Percentiles rank a stretch among this genome's conserved stretches.
These are phyloP conservation scores for Radopholus similis DNA, from an alignment of 1,140 invertebrate genomes.

Conservation along the genomic window DNA sequence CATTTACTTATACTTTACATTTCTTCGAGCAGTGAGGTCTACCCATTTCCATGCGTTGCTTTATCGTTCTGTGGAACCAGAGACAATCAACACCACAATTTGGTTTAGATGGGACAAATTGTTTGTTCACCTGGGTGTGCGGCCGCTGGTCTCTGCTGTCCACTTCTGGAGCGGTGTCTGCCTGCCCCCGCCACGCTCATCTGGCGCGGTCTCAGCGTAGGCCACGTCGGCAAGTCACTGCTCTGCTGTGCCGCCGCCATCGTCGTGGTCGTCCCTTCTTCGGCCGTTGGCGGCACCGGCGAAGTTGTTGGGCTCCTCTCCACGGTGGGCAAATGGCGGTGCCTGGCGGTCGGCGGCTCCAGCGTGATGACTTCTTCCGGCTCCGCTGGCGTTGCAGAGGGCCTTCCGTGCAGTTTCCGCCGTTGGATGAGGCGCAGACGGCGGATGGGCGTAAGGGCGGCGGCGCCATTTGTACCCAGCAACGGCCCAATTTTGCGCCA, in stretches of 20 bases:
- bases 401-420: background rate
- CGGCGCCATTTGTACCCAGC: background rate
- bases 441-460: background rate
- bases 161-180: background rate
- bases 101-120: background rate
- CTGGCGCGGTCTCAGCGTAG: background rate
- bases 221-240: background rate
- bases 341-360: background rate
- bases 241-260: background rate
- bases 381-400: too few species aligned
- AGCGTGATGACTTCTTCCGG: too few species aligned
- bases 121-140: background rate
- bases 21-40: too few species aligned
- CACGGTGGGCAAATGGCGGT: background rate
- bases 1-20: too few species aligned
- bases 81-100: too few species aligned
- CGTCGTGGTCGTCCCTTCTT: conserved; percentile 2
- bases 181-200: background rate
- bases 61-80: too few species aligned
- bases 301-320: background rate
- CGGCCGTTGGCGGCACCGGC: background rate
- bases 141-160: background rate
- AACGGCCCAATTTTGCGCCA: conserved; percentile 30
- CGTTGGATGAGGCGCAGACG: background rate
- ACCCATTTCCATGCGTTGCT: too few species aligned